Conservation (phyloP, 2,797 vertebrate species). For the Acestrorhynchus altus region DNA sequence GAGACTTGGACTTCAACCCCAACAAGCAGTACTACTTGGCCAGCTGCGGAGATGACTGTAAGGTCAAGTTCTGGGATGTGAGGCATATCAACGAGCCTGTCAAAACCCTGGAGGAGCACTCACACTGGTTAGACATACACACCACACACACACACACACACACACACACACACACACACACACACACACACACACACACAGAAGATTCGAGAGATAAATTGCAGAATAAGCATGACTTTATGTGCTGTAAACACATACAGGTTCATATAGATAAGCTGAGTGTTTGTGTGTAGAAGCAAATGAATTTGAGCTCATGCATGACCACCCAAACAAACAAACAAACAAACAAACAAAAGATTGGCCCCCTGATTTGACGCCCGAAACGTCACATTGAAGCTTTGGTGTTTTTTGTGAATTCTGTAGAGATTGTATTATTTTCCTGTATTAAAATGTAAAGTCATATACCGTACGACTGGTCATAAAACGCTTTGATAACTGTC, state of each 20-base stretch:
- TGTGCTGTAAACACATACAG: neutral
- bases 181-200: conserved; percentile 5
- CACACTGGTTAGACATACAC: conserved; percentile 84
- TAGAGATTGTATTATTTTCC: too few relatives aligned
- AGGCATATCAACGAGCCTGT: conserved; percentile 90
- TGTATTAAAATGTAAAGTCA: too few relatives aligned
- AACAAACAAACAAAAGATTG: conserved; percentile 42
- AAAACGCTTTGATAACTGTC: too few relatives aligned
- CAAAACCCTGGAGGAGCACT: conserved; percentile 95
- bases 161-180: conserved; percentile 22
- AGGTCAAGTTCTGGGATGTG: conserved; percentile 98
- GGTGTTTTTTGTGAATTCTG: neutral
- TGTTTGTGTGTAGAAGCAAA: conserved; percentile 29
- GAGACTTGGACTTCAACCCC: conserved; percentile 98
- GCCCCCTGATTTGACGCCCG: conserved; percentile 50
- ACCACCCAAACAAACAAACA: conserved; percentile 27
- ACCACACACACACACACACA: conserved; percentile 22
- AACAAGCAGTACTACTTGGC: conserved; percentile 98
- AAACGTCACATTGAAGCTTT: neutral
- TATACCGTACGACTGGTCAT: too few relatives aligned
- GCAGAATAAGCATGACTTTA: conserved; percentile 4
- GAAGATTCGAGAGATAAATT: neutral
- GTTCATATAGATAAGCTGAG: neutral
- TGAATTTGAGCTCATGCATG: conserved; percentile 29
- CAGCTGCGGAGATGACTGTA: conserved; percentile 98